phyloP scores from a whole-genome alignment of 2,113 vertebrate genomes.

The Brevimyrus niger region DNA sequence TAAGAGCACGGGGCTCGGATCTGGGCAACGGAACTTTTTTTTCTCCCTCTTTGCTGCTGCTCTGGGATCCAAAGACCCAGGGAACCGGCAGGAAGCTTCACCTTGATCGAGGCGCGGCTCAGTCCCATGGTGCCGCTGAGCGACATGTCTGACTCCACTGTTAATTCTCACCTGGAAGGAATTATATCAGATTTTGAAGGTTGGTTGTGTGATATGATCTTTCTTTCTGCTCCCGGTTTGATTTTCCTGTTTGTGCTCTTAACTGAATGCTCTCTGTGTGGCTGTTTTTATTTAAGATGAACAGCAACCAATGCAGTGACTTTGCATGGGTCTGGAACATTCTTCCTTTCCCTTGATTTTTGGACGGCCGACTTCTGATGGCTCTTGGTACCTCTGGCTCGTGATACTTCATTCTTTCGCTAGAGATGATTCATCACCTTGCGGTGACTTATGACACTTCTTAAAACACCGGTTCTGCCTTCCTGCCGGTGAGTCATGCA shows the following conservation, averaged over 20 bases:
- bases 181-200: constrained; percentile 99
- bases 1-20: constrained; percentile 45
- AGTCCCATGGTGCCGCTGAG: constrained; percentile 41
- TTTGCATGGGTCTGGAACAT: background rate
- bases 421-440: background rate
- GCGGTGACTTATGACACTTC: background rate
- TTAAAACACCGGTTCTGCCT: background rate
- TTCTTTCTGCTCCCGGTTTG: background rate
- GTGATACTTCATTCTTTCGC: background rate
- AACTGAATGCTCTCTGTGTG: background rate
- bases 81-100: constrained; percentile 54
- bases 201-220: constrained; percentile 53
- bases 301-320: background rate
- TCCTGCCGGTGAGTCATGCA: background rate
- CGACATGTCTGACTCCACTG: constrained; percentile 90
- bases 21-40: constrained; percentile 39
- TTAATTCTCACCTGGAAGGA: constrained; percentile 94
- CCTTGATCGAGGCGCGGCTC: constrained; percentile 58
- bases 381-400: background rate
- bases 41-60: constrained; percentile 55
- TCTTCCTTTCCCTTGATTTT: background rate
- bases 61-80: constrained; percentile 67
- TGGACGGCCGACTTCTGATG: background rate
- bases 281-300: background rate
- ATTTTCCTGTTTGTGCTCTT: background rate